Percentiles rank a stretch among this genome's conserved stretches.
phyloP scores from a whole-genome alignment of 2,797 vertebrate species.

The Australoheros facetus region DNA sequence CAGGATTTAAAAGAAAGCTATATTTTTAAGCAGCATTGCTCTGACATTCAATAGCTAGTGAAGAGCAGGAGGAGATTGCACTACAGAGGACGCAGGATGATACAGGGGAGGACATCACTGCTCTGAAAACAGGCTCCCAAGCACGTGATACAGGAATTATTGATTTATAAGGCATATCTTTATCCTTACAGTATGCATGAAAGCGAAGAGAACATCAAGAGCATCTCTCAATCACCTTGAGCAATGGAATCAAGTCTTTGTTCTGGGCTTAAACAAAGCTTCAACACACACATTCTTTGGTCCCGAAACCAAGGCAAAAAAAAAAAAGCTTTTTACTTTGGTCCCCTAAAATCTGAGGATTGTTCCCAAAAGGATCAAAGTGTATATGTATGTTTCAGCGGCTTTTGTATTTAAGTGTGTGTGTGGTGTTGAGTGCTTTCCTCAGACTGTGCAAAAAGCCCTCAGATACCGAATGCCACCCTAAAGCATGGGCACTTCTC shows the following conservation, averaged over 20 bases:
- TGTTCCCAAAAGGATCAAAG: constrained; percentile 76
- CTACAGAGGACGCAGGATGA: constrained; percentile 64
- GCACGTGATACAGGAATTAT: constrained; percentile 69
- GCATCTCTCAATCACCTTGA: constrained; percentile 69
- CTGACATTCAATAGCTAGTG: constrained; percentile 77
- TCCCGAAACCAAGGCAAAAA: constrained; percentile 60
- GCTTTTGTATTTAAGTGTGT: constrained; percentile 74
- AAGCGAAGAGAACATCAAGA: constrained; percentile 67
- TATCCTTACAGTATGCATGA: constrained; percentile 75
- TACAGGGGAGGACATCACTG: constrained; percentile 59
- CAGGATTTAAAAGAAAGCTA: constrained; percentile 72
- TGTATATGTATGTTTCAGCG: constrained; percentile 60
- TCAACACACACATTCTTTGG: constrained; percentile 53
- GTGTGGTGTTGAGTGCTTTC: constrained; percentile 75
- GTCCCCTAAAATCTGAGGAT: constrained; percentile 72
- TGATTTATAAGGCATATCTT: constrained; percentile 81
- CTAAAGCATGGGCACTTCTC: constrained; percentile 71
- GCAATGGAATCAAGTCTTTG: constrained; percentile 67
- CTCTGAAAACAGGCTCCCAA: constrained; percentile 47
- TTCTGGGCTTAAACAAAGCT: constrained; percentile 67
- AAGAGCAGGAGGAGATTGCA: constrained; percentile 51
- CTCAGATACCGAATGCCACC: constrained; percentile 74
- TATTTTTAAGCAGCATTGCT: constrained; percentile 72
- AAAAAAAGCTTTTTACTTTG: constrained; percentile 63
- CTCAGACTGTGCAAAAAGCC: constrained; percentile 78